phyloP scores from a whole-genome alignment of 2,888 invertebrate species.

The Melanchra persicariae region DNA sequence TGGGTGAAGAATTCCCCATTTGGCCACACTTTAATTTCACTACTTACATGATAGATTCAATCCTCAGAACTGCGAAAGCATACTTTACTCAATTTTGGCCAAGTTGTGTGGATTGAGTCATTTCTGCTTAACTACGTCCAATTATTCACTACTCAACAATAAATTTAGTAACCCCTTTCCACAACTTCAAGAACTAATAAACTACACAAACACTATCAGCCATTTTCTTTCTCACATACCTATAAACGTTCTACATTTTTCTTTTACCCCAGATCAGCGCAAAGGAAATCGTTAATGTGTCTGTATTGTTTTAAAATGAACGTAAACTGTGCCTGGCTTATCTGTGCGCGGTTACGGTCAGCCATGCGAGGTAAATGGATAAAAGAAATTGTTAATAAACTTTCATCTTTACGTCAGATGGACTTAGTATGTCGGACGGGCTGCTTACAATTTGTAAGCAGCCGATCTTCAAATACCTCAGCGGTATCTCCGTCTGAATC shows the following conservation, averaged over 20 bases:
- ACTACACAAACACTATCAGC: not conserved
- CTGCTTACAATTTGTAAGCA: slow-evolving; percentile 22
- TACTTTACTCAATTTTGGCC: too few species aligned
- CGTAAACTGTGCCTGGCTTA: slow-evolving; percentile 50
- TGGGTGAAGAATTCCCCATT: too few species aligned
- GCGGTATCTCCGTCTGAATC: not conserved
- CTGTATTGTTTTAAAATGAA: slow-evolving; percentile 57
- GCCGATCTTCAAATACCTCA: slow-evolving; percentile 18
- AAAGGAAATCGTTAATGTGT: slow-evolving; percentile 54
- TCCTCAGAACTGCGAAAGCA: too few species aligned
- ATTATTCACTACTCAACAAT: too few species aligned
- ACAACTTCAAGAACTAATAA: not conserved
- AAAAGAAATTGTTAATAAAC: slow-evolving; percentile 63
- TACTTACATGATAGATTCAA: too few species aligned
- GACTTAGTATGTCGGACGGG: slow-evolving; percentile 23
- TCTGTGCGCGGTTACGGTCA: slow-evolving; percentile 40
- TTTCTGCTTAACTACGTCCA: too few species aligned
- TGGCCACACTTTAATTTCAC: too few species aligned
- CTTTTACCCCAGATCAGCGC: slow-evolving; percentile 33
- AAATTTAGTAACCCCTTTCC: not conserved
- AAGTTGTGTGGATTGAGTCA: too few species aligned
- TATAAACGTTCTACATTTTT: slow-evolving; percentile 30
- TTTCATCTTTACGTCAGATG: slow-evolving; percentile 48
- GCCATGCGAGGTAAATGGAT: slow-evolving; percentile 60
- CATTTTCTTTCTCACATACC: slow-evolving; percentile 14